Percentiles rank a stretch among this genome's conserved stretches.
Conservation (phyloP, 2,113 vertebrate species). For the Lucifuga dentata region DNA sequence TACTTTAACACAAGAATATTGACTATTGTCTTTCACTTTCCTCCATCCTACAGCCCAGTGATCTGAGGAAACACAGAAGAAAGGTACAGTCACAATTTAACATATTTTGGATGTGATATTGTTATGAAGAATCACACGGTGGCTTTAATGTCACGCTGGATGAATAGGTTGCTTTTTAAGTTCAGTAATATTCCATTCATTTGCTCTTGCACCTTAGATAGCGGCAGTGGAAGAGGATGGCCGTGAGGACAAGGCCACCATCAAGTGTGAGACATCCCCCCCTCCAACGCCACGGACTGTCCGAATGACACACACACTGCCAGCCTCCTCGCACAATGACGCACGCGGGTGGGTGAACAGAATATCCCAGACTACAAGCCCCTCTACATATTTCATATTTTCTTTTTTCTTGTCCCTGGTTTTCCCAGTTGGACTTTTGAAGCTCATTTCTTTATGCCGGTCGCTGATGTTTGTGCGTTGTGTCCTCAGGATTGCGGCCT, state of each 20-base stretch:
- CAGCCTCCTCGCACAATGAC: slow-evolving; percentile 96
- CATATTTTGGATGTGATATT: background rate
- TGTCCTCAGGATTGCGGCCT: slow-evolving; percentile 87
- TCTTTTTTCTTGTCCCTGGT: background rate
- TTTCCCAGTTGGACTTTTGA: background rate
- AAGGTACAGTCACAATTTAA: slow-evolving; percentile 90
- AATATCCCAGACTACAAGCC: too few relatives aligned
- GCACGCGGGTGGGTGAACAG: slow-evolving; percentile 87
- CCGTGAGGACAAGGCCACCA: slow-evolving; percentile 97
- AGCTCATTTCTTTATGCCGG: too few relatives aligned
- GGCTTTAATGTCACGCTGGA: background rate
- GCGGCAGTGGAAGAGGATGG: slow-evolving; percentile 97
- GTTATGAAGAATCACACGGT: background rate
- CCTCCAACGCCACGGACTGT: slow-evolving; percentile 93
- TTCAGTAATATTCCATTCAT: background rate
- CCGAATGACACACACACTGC: slow-evolving; percentile 97
- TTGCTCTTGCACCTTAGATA: slow-evolving; percentile 81
- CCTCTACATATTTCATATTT: too few relatives aligned
- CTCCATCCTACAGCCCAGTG: slow-evolving; percentile 88
- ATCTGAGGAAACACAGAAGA: slow-evolving; percentile 97
- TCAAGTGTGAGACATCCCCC: slow-evolving; percentile 98
- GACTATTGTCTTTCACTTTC: background rate
- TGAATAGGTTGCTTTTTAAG: background rate
- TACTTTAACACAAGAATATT: background rate
- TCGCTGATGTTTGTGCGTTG: slow-evolving; percentile 10